Evolutionary conservation across 1,140 invertebrate species (phyloP).

Genomic region (Drosophila sturtevanti): DNA sequence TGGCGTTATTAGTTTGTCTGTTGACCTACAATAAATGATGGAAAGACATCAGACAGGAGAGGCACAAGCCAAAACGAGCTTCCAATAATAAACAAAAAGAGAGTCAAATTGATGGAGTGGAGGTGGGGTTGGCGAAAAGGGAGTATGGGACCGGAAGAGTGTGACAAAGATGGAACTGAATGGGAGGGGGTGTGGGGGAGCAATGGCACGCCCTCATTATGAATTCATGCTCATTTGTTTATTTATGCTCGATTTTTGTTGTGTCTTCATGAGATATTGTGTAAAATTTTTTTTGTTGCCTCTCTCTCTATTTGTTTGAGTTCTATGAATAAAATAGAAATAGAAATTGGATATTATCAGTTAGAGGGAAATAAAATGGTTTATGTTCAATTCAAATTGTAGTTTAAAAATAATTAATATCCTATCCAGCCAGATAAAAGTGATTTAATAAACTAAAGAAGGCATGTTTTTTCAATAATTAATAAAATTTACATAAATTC

Average conservation of each 20-base stretch:
- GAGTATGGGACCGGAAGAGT: neutral
- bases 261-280: neutral
- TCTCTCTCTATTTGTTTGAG: neutral
- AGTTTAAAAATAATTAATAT: neutral
- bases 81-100: constrained; percentile 51
- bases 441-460: no score
- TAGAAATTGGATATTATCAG: neutral
- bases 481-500: no score
- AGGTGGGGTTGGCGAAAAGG: neutral
- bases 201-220: neutral
- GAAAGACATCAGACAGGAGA: constrained; percentile 19
- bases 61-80: constrained; percentile 49
- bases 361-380: neutral
- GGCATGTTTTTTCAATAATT: no score
- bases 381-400: neutral
- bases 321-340: constrained; percentile 1
- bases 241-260: neutral
- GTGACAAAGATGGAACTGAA: neutral
- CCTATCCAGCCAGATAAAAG: neutral
- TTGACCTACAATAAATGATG: constrained; percentile 57
- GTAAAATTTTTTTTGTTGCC: neutral
- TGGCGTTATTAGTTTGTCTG: constrained; percentile 44
- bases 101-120: neutral
- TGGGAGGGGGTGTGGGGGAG: neutral
- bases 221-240: constrained; percentile 3